A percentile compares a stretch with the other conserved stretches of the same genome.
These are phyloP conservation scores for Oryzias melastigma DNA, from an alignment of 2,113 vertebrate species.

Conservation along the genomic window DNA sequence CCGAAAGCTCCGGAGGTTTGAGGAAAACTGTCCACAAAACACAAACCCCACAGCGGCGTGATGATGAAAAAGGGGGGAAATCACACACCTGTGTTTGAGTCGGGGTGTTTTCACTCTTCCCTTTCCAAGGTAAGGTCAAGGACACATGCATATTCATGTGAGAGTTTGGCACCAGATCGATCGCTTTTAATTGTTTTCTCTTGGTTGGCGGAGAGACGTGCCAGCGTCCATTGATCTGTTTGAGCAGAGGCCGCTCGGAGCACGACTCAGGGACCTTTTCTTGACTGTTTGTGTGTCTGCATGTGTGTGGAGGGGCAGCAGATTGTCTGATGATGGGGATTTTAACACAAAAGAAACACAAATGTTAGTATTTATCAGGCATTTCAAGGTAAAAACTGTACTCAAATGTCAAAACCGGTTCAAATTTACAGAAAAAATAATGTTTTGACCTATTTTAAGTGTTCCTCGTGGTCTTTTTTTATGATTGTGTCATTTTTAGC, in stretches of 20 bases:
- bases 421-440: too few species aligned
- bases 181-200: constrained; percentile 98
- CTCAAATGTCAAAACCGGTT: too few species aligned
- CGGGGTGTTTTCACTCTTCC: constrained; percentile 34
- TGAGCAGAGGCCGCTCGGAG: constrained; percentile 80
- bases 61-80: constrained; percentile 7
- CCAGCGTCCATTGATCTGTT: constrained; percentile 94
- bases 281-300: constrained; percentile 55
- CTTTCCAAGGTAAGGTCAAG: constrained; percentile 82
- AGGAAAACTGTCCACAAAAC: constrained; percentile 9
- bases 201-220: constrained; percentile 91
- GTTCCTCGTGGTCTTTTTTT: too few species aligned
- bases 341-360: constrained; percentile 56
- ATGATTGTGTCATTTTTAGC: too few species aligned
- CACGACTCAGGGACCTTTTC: constrained; percentile 71
- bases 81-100: constrained; percentile 47
- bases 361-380: too few species aligned
- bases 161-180: constrained; percentile 86
- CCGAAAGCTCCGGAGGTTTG: constrained; percentile 11
- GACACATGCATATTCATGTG: constrained; percentile 98
- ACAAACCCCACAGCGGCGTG: constrained; percentile 3
- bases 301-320: constrained; percentile 27
- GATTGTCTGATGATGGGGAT: constrained; percentile 52
- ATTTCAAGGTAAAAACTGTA: too few species aligned
- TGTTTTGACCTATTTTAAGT: too few species aligned